Conservation (phyloP, 2,113 vertebrate species). For the Galbula dea region DNA sequence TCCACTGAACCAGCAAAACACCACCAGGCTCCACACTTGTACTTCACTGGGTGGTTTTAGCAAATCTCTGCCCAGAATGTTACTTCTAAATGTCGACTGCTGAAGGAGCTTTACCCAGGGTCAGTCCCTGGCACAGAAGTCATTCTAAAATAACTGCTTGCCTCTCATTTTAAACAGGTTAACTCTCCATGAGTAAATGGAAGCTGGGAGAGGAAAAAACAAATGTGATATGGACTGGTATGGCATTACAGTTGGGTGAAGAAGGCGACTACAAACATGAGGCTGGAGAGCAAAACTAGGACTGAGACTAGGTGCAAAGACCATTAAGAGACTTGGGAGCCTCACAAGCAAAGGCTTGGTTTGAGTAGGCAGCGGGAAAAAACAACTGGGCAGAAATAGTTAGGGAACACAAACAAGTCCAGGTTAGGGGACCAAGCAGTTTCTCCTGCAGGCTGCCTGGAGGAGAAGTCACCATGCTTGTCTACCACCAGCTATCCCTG, state of each 20-base stretch:
- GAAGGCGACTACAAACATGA: not conserved
- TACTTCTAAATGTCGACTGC: not conserved
- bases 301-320: not conserved
- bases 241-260: not conserved
- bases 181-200: not conserved
- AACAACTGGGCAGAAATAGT: rapidly evolving
- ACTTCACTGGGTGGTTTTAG: not conserved
- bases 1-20: slow-evolving; percentile 5
- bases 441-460: not conserved
- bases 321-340: not conserved
- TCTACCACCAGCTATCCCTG: not conserved
- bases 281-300: not conserved
- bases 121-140: not conserved
- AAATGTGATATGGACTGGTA: not conserved
- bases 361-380: not conserved
- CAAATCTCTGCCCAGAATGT: not conserved
- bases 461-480: not conserved
- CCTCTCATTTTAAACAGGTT: not conserved
- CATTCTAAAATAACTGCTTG: not conserved
- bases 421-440: not conserved
- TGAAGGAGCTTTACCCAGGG: not conserved
- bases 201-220: not conserved
- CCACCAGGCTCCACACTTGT: not conserved
- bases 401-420: not conserved
- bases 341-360: not conserved